These are phyloP conservation scores for Cydia amplana DNA, from an alignment of 1,140 invertebrate genomes.

Conservation along the genomic window DNA sequence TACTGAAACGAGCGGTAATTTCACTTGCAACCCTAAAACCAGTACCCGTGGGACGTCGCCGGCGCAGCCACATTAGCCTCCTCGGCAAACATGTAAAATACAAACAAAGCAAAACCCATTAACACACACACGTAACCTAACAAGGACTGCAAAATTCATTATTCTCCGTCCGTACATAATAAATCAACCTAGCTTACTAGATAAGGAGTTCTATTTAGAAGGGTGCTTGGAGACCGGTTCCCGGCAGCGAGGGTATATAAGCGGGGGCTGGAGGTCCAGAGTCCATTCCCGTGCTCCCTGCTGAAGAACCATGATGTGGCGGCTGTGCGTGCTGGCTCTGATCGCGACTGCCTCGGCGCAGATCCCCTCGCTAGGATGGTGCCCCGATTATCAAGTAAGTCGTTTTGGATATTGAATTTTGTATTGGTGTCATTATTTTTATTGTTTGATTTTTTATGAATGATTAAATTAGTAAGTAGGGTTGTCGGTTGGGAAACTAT, in stretches of 20 bases:
- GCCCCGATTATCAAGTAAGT: constrained; percentile 75
- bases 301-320: constrained; percentile 65
- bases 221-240: constrained; percentile 60
- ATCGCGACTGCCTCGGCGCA: constrained; percentile 68
- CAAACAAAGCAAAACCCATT: constrained; percentile 58
- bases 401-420: background rate
- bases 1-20: background rate
- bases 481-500: too few species aligned
- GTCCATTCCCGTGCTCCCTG: constrained; percentile 59
- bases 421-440: background rate
- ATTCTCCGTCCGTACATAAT: constrained; percentile 45
- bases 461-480: background rate
- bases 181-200: constrained; percentile 62
- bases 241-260: constrained; percentile 62
- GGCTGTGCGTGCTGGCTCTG: constrained; percentile 54
- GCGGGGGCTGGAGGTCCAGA: constrained; percentile 46
- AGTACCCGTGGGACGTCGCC: constrained; percentile 3
- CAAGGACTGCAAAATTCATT: constrained; percentile 70
- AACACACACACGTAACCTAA: constrained; percentile 61
- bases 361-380: constrained; percentile 77
- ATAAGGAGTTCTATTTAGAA: constrained; percentile 65
- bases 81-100: constrained; percentile 41
- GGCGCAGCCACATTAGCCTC: constrained; percentile 14
- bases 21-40: constrained; percentile 16
- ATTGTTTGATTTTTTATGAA: background rate